These are phyloP conservation scores for Dasypus novemcinctus DNA, from an alignment of 2,113 vertebrate genomes.

Conservation along the genomic window DNA sequence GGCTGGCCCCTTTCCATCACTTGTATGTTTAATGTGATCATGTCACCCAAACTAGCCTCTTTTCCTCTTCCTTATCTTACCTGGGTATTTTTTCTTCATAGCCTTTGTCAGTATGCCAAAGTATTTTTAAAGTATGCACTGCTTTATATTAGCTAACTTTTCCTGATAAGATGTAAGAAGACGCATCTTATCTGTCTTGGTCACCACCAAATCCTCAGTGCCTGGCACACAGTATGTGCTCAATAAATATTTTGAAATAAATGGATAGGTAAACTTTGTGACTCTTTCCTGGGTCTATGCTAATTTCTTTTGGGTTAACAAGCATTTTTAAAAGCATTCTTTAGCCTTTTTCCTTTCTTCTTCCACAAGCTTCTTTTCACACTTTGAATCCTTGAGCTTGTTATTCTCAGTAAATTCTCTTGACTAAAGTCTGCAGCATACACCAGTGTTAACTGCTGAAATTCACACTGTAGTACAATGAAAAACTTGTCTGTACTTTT, in stretches of 20 bases:
- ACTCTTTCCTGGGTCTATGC: background rate
- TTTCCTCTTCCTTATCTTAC: background rate
- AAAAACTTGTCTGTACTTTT: too few species aligned
- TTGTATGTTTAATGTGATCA: background rate
- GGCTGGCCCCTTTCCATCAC: background rate
- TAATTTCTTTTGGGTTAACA: background rate
- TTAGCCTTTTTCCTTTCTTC: background rate
- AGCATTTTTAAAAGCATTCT: background rate
- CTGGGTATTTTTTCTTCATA: background rate
- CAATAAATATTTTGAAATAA: background rate
- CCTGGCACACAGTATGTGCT: background rate
- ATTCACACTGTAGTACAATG: background rate
- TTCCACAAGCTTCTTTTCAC: background rate
- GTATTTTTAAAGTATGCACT: background rate
- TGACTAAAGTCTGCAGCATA: background rate
- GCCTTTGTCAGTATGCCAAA: background rate
- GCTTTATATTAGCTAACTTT: background rate
- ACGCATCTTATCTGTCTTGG: background rate
- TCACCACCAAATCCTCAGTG: background rate
- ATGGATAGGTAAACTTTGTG: background rate
- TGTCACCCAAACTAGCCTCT: background rate
- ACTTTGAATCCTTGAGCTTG: background rate
- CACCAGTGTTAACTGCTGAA: conserved; percentile 11
- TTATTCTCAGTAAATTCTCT: conserved; percentile 24
- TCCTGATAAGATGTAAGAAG: background rate